Conservation (phyloP, 53 echinoderm and acorn worm species). For the Holothuria leucospilota region DNA sequence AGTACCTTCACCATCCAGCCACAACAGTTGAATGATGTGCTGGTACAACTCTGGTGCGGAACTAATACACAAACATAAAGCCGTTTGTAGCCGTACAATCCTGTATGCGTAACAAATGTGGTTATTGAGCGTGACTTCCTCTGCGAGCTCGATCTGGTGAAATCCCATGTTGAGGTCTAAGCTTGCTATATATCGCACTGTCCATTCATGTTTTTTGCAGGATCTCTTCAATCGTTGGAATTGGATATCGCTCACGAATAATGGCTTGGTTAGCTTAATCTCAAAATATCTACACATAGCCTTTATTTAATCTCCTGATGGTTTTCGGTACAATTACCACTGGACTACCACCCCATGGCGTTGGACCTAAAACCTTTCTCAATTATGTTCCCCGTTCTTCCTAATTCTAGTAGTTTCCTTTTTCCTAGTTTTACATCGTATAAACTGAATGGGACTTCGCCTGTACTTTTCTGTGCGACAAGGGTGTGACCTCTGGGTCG, state of each 20-base stretch:
- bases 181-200: slow-evolving; percentile 65
- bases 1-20: slow-evolving; percentile 47
- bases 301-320: slow-evolving; percentile 63
- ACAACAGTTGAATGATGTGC: slow-evolving; percentile 59
- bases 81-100: slow-evolving; percentile 64
- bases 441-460: slow-evolving; percentile 46
- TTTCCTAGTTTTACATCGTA: slow-evolving; percentile 41
- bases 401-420: slow-evolving; percentile 40
- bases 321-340: slow-evolving; percentile 58
- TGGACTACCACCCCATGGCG: slow-evolving; percentile 39
- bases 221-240: slow-evolving; percentile 74
- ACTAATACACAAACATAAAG: slow-evolving; percentile 54
- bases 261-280: slow-evolving; percentile 76
- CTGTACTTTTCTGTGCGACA: slow-evolving; percentile 51
- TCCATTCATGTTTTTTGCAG: slow-evolving; percentile 59
- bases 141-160: too few relatives aligned
- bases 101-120: too few relatives aligned
- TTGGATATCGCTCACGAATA: slow-evolving; percentile 57
- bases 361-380: slow-evolving; percentile 29
- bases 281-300: slow-evolving; percentile 70
- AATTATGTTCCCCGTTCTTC: slow-evolving; percentile 29
- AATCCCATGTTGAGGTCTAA: too few relatives aligned
- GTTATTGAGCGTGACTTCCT: too few relatives aligned
- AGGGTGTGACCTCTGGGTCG: slow-evolving; percentile 28
- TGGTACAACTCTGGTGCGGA: too few relatives aligned